phyloP scores from a whole-genome alignment of 1,140 invertebrate species.

The Pomacea maculata region DNA sequence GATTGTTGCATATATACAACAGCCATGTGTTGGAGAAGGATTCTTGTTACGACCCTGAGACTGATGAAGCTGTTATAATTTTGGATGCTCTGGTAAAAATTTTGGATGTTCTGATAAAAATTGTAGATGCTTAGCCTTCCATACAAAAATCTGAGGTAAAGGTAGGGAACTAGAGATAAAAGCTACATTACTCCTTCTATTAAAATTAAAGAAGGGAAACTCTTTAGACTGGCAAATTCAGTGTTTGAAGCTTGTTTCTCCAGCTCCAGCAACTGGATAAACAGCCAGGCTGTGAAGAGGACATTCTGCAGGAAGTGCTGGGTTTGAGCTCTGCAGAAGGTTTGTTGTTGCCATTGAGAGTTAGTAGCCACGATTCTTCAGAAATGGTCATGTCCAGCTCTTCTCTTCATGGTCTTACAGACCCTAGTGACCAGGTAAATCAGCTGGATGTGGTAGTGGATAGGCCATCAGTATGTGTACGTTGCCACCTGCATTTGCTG shows the following conservation, averaged over 20 bases:
- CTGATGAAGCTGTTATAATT: slow-evolving; percentile 54
- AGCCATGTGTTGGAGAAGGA: slow-evolving; percentile 58
- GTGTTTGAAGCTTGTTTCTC: background rate
- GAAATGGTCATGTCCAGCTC: slow-evolving; percentile 44
- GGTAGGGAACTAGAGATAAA: too few relatives aligned
- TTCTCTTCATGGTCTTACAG: slow-evolving; percentile 54
- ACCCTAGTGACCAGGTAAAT: slow-evolving; percentile 48
- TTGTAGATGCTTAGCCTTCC: background rate
- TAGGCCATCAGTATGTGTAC: background rate
- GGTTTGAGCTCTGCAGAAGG: slow-evolving; percentile 54
- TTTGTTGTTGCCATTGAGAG: slow-evolving; percentile 47
- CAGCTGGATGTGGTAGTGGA: too few relatives aligned
- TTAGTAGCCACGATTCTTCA: slow-evolving; percentile 16
- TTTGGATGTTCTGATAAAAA: background rate
- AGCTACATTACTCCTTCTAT: too few relatives aligned
- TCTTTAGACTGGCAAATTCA: too few relatives aligned
- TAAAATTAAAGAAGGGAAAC: too few relatives aligned
- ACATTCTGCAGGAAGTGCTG: slow-evolving; percentile 54
- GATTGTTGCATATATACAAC: slow-evolving; percentile 50
- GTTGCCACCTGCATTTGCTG: background rate
- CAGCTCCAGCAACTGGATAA: slow-evolving; percentile 40
- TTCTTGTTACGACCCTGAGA: slow-evolving; percentile 59
- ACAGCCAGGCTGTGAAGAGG: slow-evolving; percentile 56
- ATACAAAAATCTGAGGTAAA: too few relatives aligned
- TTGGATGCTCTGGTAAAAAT: slow-evolving; percentile 51